Evolutionary conservation across 2,888 invertebrate genomes (phyloP), one percentile per base, ranked within the genome.

Genomic region (Oasisia sp.): DNA sequence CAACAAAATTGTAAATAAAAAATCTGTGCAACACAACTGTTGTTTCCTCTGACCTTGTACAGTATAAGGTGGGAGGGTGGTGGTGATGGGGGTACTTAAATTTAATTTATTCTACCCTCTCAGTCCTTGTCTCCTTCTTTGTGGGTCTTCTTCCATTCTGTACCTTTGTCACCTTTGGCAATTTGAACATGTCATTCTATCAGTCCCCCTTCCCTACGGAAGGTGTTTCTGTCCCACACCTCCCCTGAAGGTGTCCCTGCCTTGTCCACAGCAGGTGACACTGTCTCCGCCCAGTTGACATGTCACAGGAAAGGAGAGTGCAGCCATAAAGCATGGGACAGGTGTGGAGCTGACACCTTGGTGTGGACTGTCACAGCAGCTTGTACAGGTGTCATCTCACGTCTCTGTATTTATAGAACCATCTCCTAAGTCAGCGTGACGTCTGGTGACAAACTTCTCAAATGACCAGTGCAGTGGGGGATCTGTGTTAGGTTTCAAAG

Each of bases 371-470:
- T 90, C 32, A 90, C 90, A 90, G 90, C 32, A 90, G 90, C 32
- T 27, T 5, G 32, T 90, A n/a, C 90, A 90, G 32, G 90, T 90
- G 90, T 90, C 90, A 90, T 32, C 32, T 90, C 7, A 90, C 27
- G 27, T 90, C 32, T 32, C 27, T 7, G n/a, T 90, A 90, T 90
- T 90, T 90, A 90, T 90, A 90, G 90, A 32, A 32, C 27, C 32
- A 19, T n/a, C 32, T 90, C 32, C 90, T 90, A 3, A 90, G 90
- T 90, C 90, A 90, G 90, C 32, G 2, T 27, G 90, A 7, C 4
- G 90, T n/a, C 90, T 90, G 90, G 32, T n/a, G 32, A 90, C 90
- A 90, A 90, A 90, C 19, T 90, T 90, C n/a, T 90, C 90, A 90
- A 90, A 90, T 90, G 90, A 90, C 90, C 90, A 27, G 19, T 27